Evolutionary conservation across 2,797 vertebrate genomes (phyloP).

Genomic region (Pogoniulus pusillus): DNA sequence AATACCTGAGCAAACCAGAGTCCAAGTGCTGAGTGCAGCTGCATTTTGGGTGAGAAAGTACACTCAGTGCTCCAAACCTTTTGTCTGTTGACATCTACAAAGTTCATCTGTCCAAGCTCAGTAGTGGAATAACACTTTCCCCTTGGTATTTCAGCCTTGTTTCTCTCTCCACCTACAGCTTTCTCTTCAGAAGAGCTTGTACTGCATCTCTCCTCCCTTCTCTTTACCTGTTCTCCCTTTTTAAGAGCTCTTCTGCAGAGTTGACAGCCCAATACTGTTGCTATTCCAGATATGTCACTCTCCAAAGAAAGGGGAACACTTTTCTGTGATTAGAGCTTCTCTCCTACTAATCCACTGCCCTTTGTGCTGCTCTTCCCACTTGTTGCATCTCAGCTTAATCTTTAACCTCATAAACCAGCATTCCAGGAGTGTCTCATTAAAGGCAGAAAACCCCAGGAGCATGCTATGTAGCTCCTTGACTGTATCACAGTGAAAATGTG

Average conservation of each 20-base stretch:
- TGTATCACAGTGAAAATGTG: not conserved
- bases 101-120: not conserved
- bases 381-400: not conserved
- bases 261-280: not conserved
- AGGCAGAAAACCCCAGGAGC: not conserved
- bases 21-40: not conserved
- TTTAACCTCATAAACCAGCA: not conserved
- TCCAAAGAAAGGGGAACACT: not conserved
- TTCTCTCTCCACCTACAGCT: not conserved
- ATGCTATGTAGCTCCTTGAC: not conserved
- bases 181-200: not conserved
- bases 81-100: not conserved
- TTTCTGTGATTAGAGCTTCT: not conserved
- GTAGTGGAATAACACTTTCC: not conserved
- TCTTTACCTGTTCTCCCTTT: not conserved
- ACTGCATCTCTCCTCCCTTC: not conserved
- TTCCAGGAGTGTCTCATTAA: not conserved
- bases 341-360: not conserved
- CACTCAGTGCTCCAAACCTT: not conserved
- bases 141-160: not conserved
- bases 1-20: not conserved
- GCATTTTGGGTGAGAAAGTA: not conserved
- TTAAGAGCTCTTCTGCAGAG: not conserved
- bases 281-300: not conserved
- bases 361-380: not conserved